Base-by-base conservation (phyloP, 2,797 vertebrate species). In the Crax fasciolata region DNA sequence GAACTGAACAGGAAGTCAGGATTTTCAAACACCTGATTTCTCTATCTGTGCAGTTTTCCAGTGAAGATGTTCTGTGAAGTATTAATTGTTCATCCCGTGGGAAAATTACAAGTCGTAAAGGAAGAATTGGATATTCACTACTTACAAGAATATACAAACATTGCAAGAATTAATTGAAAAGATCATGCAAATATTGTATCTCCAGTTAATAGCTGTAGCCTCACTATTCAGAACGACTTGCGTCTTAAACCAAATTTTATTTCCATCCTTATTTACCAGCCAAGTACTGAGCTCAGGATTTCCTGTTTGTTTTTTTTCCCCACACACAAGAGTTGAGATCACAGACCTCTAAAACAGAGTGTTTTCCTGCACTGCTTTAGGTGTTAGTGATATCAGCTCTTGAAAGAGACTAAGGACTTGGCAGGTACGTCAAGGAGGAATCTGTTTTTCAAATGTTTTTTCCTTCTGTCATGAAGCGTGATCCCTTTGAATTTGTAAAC, bases 351-450 rank as follows among this genome's bases (percentile, higher is more conserved):
- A 80, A 90, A 89, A 1, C 71, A 89, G 65, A 32, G 84, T 7
- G 1, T 83, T 95, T 79, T 77, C 71, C 54, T 89, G 75, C 90
- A 21, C 81, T 58, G 65, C 86, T 89, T 75, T 87, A 74, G 68
- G 20, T 87, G 57, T 92, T 80, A 65, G 49, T 83, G 75, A 9
- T 93, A 80, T 0, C 81, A 94, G 72, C 73, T 94, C 79, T 91
- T 84, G 71, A 84, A 82, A 68, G 82, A 88, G 43, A 27, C 54
- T 71, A 59, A 82, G 38, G 65, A 49, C 76, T 92, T 89, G 74
- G 74, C 71, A 85, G 41, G 62, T 89, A 57, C 77, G 58, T 83
- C 59, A 73, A 72, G 67, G 71, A 87, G 81, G 21, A 66, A 55
- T 59, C 44, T 61, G 0, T 65, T 89, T 35, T 87, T 79, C 43